Conservation (phyloP, 2,113 vertebrate genomes). For the Ochotona princeps region DNA sequence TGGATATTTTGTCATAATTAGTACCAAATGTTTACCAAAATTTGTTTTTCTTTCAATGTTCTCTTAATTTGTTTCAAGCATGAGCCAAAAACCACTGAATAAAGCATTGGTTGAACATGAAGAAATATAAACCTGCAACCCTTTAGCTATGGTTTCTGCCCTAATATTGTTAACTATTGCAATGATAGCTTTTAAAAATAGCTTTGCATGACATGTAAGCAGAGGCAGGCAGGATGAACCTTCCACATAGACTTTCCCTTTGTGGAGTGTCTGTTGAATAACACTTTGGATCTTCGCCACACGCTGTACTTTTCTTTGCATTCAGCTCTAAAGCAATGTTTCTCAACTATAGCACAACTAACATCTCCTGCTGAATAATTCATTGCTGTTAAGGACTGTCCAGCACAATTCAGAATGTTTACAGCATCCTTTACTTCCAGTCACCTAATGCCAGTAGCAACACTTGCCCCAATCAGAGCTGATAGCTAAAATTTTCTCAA, state of each 20-base stretch:
- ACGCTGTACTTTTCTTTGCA: fast-evolving
- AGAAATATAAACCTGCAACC: background rate
- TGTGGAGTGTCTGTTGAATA: background rate
- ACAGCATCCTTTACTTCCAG: background rate
- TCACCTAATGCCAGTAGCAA: background rate
- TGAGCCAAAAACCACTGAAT: background rate
- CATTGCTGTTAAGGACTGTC: fast-evolving
- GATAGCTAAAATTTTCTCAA: background rate
- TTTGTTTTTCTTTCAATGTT: background rate
- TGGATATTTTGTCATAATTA: background rate
- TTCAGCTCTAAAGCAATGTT: background rate
- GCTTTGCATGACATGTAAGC: background rate
- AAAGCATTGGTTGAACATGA: background rate
- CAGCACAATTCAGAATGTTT: background rate
- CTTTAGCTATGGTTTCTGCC: background rate
- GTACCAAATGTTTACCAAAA: background rate
- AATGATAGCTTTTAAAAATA: background rate
- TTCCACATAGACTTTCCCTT: background rate
- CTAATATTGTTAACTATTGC: background rate
- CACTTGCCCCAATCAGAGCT: background rate
- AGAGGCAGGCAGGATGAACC: background rate
- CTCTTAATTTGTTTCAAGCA: background rate
- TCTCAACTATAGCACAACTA: background rate
- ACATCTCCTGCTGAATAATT: background rate
- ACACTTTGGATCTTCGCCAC: background rate